A percentile compares a stretch with the other conserved stretches of the same genome.
These are phyloP conservation scores for Dicyrtomina minuta DNA, from an alignment of 2,888 invertebrate genomes.

Conservation along the genomic window DNA sequence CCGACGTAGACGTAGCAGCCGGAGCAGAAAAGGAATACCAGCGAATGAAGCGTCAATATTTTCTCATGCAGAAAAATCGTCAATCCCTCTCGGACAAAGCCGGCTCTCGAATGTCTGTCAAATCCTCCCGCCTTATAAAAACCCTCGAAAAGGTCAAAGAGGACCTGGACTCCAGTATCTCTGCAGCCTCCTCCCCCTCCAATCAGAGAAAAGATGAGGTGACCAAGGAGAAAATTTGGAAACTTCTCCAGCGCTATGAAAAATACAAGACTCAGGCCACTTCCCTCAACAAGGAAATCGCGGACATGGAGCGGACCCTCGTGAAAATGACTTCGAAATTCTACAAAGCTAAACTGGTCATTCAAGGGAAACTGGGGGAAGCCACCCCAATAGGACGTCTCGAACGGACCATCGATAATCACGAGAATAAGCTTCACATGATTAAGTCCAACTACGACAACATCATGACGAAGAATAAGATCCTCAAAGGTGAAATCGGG, in stretches of 20 bases:
- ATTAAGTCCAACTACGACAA: conserved; percentile 25
- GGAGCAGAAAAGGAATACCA: conserved; percentile 17
- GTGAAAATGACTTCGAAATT: conserved; percentile 32
- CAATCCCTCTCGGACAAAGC: conserved; percentile 31
- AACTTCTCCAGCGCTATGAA: conserved; percentile 20
- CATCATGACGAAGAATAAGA: conserved; percentile 22
- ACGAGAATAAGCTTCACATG: conserved; percentile 24
- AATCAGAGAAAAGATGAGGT: conserved; percentile 25
- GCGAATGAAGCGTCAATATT: conserved; percentile 28
- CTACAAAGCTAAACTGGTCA: conserved; percentile 25
- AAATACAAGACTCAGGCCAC: conserved; percentile 18
- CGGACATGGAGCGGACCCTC: conserved; percentile 19
- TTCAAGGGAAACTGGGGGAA: conserved; percentile 21
- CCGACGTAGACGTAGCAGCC: conserved; percentile 12
- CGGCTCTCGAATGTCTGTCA: conserved; percentile 8
- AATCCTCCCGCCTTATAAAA: conserved; percentile 10
- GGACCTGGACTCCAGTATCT: conserved; percentile 20
- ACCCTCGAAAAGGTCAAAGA: conserved; percentile 19
- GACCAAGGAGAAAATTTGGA: conserved; percentile 30
- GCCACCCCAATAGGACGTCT: not conserved
- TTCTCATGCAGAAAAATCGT: conserved; percentile 31
- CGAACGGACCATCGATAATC: conserved; percentile 19
- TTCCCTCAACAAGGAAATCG: conserved; percentile 4
- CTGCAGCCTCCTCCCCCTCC: conserved; percentile 9
- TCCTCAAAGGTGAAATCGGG: conserved; percentile 26